phyloP scores from a whole-genome alignment of 2,888 invertebrate genomes.

The Callosobruchus maculatus region DNA sequence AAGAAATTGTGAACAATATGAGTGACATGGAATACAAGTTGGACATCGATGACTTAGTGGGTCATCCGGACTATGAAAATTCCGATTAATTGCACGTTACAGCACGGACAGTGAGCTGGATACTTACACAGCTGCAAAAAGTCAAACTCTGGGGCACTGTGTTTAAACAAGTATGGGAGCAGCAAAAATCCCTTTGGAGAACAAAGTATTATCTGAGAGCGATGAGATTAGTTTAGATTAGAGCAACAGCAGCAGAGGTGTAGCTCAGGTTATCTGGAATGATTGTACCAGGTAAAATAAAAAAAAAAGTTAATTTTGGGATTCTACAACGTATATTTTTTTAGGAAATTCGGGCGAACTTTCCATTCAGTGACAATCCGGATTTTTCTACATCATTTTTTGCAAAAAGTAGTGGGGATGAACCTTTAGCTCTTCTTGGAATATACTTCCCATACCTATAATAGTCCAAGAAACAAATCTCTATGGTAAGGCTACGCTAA shows the following conservation, averaged over 20 bases:
- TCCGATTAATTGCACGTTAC: neutral
- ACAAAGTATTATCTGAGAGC: no score
- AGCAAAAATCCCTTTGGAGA: no score
- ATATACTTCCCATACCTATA: neutral
- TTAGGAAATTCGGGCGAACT: neutral
- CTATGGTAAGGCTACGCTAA: slow-evolving; percentile 13
- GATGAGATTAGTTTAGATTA: no score
- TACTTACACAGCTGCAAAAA: neutral
- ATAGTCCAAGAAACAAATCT: slow-evolving; percentile 12
- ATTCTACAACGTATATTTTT: neutral
- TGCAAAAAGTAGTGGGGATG: neutral
- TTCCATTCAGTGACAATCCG: neutral
- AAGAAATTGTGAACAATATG: neutral
- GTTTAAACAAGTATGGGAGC: no score
- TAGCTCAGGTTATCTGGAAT: no score
- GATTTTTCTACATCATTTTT: neutral
- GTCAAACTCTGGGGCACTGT: neutral
- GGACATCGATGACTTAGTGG: neutral
- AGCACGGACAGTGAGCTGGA: neutral
- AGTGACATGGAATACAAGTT: neutral
- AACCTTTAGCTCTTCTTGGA: neutral
- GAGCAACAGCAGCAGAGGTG: no score
- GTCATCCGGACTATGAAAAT: neutral
- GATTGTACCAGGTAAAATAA: no score
- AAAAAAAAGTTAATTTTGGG: neutral